Evolutionary conservation across 2,888 invertebrate genomes (phyloP).

Genomic region (Stegophylla sp.): DNA sequence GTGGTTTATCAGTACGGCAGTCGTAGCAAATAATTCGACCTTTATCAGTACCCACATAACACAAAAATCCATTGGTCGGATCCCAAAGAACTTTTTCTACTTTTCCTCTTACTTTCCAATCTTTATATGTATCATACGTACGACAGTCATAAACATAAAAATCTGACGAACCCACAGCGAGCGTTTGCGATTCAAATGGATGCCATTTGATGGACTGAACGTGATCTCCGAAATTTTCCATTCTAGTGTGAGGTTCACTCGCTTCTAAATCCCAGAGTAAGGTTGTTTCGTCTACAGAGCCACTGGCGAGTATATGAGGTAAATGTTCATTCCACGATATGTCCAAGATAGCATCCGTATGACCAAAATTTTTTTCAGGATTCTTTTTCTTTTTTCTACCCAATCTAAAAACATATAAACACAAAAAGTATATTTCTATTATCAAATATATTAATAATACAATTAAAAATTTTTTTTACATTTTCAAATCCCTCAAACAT

Average conservation of each 20-base stretch:
- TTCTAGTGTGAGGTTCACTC: constrained; percentile 76
- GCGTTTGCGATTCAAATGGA: constrained; percentile 79
- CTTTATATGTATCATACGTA: constrained; percentile 68
- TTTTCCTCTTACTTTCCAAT: constrained; percentile 80
- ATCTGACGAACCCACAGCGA: constrained; percentile 86
- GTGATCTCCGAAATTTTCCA: constrained; percentile 80
- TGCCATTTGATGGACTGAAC: constrained; percentile 87
- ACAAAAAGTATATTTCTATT: too few species aligned
- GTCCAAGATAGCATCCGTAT: constrained; percentile 86
- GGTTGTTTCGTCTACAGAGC: constrained; percentile 87
- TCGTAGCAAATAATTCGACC: constrained; percentile 70
- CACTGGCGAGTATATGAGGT: constrained; percentile 89
- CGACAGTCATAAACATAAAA: constrained; percentile 79
- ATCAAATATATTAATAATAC: too few species aligned
- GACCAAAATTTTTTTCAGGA: constrained; percentile 69
- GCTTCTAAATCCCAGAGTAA: constrained; percentile 91
- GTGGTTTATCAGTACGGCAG: constrained; percentile 68
- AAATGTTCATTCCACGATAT: constrained; percentile 87
- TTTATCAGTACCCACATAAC: constrained; percentile 70
- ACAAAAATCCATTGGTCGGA: constrained; percentile 77
- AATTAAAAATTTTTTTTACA: too few species aligned
- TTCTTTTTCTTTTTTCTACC: constrained; percentile 73
- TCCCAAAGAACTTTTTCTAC: constrained; percentile 89
- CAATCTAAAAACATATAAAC: constrained; percentile 67
- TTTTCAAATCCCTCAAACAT: too few species aligned